A percentile compares a stretch with the other conserved stretches of the same genome.
These are phyloP conservation scores for Asobara japonica DNA, from an alignment of 1,140 invertebrate genomes.

Conservation along the genomic window DNA sequence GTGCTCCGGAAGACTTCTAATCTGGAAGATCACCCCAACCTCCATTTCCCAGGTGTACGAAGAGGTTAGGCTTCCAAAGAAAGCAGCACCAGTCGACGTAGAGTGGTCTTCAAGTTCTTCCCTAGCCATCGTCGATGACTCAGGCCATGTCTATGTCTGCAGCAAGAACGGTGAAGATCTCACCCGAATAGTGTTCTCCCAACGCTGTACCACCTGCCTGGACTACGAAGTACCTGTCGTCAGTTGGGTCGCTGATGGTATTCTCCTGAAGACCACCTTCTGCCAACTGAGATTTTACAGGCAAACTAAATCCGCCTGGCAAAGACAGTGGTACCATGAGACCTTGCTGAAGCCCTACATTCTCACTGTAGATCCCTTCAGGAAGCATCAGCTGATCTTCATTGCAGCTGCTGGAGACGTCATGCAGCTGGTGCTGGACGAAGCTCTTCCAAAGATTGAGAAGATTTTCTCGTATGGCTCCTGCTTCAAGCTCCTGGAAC, in stretches of 20 bases:
- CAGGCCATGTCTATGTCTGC: conserved; percentile 52
- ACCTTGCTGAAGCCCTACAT: conserved; percentile 37
- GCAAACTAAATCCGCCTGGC: conserved; percentile 43
- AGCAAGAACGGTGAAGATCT: conserved; percentile 46
- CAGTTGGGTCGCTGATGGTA: conserved; percentile 53
- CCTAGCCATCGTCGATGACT: conserved; percentile 51
- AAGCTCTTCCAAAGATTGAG: neutral
- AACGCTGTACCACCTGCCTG: conserved; percentile 41
- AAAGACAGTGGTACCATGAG: conserved; percentile 44
- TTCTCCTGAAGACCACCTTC: conserved; percentile 55
- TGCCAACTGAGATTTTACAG: conserved; percentile 55
- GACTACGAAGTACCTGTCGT: conserved; percentile 44
- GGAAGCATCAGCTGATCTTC: conserved; percentile 49
- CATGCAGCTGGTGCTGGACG: conserved; percentile 40
- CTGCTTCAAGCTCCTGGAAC: conserved; percentile 45
- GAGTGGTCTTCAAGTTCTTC: conserved; percentile 50
- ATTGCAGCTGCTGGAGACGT: conserved; percentile 52
- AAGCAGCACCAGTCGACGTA: conserved; percentile 34
- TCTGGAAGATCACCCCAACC: conserved; percentile 48
- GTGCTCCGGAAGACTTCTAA: conserved; percentile 44
- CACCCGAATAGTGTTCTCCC: conserved; percentile 44
- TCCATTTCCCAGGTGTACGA: conserved; percentile 34
- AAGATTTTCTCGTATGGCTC: conserved; percentile 40
- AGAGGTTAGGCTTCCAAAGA: conserved; percentile 44
- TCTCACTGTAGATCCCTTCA: conserved; percentile 41